phyloP scores from a whole-genome alignment of 2,888 invertebrate genomes.

The Baccha elongata region DNA sequence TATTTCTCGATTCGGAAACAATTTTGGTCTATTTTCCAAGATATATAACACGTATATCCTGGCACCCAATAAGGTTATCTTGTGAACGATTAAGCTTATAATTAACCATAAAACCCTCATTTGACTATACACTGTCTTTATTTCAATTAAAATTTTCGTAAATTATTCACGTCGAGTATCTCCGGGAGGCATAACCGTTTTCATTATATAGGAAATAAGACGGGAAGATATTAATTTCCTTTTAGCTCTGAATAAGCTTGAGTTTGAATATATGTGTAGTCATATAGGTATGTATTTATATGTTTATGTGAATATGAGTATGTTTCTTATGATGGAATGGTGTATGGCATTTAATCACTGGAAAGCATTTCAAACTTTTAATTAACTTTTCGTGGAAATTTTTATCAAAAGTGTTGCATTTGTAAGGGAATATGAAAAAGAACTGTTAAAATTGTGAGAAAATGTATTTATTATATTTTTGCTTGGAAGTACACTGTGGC shows the following conservation, averaged over 20 bases:
- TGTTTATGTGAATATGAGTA: neutral
- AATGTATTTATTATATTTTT: neutral
- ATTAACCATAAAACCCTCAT: slow-evolving; percentile 53
- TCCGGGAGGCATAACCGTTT: slow-evolving; percentile 58
- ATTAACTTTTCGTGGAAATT: slow-evolving; percentile 36
- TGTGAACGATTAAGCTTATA: slow-evolving; percentile 65
- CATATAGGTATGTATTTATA: neutral
- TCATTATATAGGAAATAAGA: slow-evolving; percentile 57
- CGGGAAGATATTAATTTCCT: slow-evolving; percentile 64
- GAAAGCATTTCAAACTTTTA: slow-evolving; percentile 45
- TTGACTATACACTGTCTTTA: slow-evolving; percentile 34
- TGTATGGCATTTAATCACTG: slow-evolving; percentile 34
- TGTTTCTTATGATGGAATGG: slow-evolving; percentile 7
- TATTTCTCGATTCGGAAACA: slow-evolving; percentile 33
- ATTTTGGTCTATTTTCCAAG: slow-evolving; percentile 34
- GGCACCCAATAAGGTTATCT: slow-evolving; percentile 45
- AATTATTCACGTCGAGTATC: slow-evolving; percentile 55
- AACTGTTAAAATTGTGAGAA: slow-evolving; percentile 12
- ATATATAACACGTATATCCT: slow-evolving; percentile 25
- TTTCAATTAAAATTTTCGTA: slow-evolving; percentile 67
- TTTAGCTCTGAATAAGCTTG: slow-evolving; percentile 3
- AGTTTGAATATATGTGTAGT: neutral
- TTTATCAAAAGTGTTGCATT: slow-evolving; percentile 12
- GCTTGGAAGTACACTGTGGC: neutral
- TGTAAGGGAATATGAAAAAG: neutral